Percentiles rank a stretch among this genome's conserved stretches.
These are phyloP conservation scores for Limanda limanda DNA, from an alignment of 2,113 vertebrate species.

Conservation along the genomic window DNA sequence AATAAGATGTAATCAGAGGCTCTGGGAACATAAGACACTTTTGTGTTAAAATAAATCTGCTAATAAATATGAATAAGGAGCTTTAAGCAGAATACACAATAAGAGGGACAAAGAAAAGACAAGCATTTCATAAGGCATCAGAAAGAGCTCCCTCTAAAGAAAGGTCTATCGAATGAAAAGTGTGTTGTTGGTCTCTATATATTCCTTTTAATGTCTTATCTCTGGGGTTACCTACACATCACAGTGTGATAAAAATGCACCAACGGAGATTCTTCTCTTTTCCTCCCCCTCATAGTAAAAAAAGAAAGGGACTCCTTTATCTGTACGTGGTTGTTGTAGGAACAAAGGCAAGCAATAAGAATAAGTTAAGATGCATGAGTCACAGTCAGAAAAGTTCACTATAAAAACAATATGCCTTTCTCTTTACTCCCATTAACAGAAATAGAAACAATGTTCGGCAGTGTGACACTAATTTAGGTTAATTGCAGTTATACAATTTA, in stretches of 20 bases:
- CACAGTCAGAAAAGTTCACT: not conserved
- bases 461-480: no score
- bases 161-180: conserved; percentile 27
- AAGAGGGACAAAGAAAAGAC: not conserved
- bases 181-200: conserved; percentile 5
- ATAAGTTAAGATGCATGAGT: not conserved
- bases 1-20: not conserved
- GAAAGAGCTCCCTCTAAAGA: conserved; percentile 17
- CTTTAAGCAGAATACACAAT: not conserved
- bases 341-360: not conserved
- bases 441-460: no score
- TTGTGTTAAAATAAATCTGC: not conserved
- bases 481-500: no score
- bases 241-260: conserved; percentile 6
- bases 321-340: not conserved
- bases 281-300: not conserved
- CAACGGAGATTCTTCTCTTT: not conserved
- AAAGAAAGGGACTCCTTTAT: not conserved
- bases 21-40: not conserved
- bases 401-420: not conserved
- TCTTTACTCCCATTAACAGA: no score
- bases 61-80: not conserved
- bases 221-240: not conserved
- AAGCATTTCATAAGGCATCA: conserved; percentile 16
- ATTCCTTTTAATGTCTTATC: conserved; percentile 15